Conservation (phyloP, 2,888 invertebrate genomes). For the Eurytoma adleriae region DNA sequence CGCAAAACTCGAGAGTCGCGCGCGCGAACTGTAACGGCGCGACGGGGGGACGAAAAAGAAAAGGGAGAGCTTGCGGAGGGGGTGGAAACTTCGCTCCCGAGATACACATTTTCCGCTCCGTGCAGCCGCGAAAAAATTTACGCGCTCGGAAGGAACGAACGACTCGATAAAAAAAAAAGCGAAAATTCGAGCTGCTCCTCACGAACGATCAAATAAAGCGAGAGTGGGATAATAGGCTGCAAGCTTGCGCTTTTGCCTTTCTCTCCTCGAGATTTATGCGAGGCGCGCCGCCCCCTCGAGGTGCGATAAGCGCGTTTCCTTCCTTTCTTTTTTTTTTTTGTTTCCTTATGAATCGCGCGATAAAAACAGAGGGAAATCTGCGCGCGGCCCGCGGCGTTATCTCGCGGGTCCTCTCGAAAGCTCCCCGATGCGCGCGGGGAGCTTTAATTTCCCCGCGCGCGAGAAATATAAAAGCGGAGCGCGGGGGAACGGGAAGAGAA, state of each 20-base stretch:
- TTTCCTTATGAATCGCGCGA: no score
- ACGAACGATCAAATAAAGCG: no score
- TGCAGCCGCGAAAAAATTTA: neutral
- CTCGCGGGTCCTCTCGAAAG: no score
- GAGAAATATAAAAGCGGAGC: neutral
- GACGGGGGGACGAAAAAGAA: neutral
- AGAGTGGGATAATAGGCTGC: neutral
- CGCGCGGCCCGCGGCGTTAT: no score
- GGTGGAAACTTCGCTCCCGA: neutral
- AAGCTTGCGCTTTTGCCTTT: neutral
- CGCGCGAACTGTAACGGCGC: neutral
- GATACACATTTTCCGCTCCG: neutral
- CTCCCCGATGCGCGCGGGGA: neutral
- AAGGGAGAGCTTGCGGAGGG: slow-evolving; percentile 1
- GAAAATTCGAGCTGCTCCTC: no score
- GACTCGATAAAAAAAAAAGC: no score
- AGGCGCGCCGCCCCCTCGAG: no score
- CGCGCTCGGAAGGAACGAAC: no score
- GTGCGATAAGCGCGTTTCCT: no score
- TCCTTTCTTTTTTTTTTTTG: no score
- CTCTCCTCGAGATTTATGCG: no score
- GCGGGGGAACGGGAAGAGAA: neutral
- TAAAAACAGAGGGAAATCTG: no score
- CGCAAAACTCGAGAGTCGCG: neutral
- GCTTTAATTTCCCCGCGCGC: neutral